A percentile compares a stretch with the other conserved stretches of the same genome.
phyloP scores from a whole-genome alignment of 2,113 vertebrate genomes.

The Stomatorhinus ivindoensis region DNA sequence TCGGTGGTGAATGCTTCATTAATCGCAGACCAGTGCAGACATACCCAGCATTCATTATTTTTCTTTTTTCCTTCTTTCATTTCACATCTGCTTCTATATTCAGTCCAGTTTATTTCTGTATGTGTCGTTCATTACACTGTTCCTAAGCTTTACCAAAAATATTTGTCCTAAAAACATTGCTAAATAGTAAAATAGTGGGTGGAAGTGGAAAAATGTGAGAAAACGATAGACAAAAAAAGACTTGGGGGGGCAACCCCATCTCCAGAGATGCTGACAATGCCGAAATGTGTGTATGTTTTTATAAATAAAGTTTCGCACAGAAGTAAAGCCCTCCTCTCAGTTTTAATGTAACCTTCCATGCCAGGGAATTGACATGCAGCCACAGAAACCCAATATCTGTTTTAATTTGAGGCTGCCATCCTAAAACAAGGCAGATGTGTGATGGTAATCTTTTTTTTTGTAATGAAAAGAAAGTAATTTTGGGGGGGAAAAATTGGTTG shows the following conservation, averaged over 20 bases:
- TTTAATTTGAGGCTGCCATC: not conserved
- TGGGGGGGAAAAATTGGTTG: not conserved
- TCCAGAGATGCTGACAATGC: not conserved
- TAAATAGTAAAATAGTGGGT: not conserved
- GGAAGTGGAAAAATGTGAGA: not conserved
- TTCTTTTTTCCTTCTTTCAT: not conserved
- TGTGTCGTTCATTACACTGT: not conserved
- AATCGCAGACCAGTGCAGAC: not conserved
- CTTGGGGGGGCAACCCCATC: not conserved
- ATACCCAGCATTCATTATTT: not conserved
- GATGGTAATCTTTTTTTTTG: constrained; percentile 2
- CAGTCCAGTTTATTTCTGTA: not conserved
- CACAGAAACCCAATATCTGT: not conserved
- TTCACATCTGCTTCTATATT: not conserved
- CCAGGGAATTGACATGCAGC: not conserved
- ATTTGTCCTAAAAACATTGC: not conserved
- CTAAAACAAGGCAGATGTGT: not conserved
- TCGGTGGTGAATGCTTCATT: not conserved
- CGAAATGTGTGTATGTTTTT: not conserved
- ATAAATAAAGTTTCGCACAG: not conserved
- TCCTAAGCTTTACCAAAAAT: not conserved
- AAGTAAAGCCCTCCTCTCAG: not conserved
- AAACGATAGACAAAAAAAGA: not conserved
- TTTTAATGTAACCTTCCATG: not conserved
- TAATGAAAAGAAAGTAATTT: not conserved